Evolutionary conservation across 2,797 vertebrate genomes (phyloP).

Genomic region (Picus viridis): DNA sequence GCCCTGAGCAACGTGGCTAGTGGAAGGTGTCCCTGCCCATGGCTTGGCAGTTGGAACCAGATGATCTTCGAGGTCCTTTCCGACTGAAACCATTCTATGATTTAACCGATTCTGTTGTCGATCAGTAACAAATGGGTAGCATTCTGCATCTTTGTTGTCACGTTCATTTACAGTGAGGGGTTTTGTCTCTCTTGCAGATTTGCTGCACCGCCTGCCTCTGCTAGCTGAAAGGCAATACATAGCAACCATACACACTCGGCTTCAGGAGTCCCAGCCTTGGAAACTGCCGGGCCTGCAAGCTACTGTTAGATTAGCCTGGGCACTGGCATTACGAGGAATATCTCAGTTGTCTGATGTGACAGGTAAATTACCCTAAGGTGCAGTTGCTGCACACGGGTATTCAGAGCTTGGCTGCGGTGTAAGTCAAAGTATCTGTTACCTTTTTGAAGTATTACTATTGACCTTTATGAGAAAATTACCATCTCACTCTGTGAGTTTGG

Average conservation of each 20-base stretch:
- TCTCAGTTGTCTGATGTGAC: conserved; percentile 95
- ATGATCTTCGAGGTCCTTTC: too few species aligned
- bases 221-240: conserved; percentile 94
- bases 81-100: background rate
- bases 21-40: too few species aligned
- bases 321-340: conserved; percentile 90
- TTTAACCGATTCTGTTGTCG: background rate
- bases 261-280: conserved; percentile 91
- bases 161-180: background rate
- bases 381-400: background rate
- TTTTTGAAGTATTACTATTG: background rate
- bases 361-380: conserved; percentile 77
- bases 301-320: conserved; percentile 92
- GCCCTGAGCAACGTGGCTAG: too few species aligned
- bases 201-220: conserved; percentile 89
- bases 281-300: conserved; percentile 94
- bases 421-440: background rate
- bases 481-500: background rate
- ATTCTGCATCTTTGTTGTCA: background rate
- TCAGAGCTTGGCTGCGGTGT: background rate
- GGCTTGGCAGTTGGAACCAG: too few species aligned
- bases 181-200: conserved; percentile 79
- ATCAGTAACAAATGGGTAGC: background rate
- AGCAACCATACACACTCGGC: conserved; percentile 88
- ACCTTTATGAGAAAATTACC: background rate